These are phyloP conservation scores for Eulemur mongoz DNA, from an alignment of 2,797 vertebrate genomes.

Conservation along the genomic window DNA sequence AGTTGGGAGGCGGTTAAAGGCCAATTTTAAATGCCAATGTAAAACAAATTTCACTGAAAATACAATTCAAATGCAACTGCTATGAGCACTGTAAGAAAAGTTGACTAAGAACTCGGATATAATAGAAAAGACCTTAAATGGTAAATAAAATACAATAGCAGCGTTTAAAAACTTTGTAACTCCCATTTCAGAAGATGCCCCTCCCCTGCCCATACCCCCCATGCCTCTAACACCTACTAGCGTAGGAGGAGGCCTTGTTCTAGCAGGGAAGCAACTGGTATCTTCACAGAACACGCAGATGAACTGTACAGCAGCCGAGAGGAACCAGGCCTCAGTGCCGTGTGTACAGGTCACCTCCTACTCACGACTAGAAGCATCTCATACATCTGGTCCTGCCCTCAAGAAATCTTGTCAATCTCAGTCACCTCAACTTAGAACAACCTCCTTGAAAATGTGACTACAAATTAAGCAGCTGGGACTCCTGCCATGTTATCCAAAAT, in stretches of 20 bases:
- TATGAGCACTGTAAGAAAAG: not conserved
- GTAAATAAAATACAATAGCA: slow-evolving; percentile 31
- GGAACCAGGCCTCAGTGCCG: not conserved
- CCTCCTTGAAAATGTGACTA: not conserved
- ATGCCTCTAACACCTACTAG: not conserved
- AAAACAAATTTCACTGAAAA: slow-evolving; percentile 54
- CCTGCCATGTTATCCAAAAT: not conserved
- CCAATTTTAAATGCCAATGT: slow-evolving; percentile 28
- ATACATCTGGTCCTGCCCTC: not conserved
- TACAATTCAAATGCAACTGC: slow-evolving; percentile 40
- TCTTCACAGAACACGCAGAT: not conserved
- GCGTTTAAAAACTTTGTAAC: not conserved
- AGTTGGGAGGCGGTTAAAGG: slow-evolving; percentile 16
- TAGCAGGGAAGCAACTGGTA: not conserved
- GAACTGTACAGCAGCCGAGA: not conserved
- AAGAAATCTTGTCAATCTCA: not conserved
- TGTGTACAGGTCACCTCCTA: not conserved
- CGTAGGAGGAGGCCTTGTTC: not conserved
- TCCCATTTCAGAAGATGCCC: not conserved
- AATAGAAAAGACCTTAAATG: not conserved
- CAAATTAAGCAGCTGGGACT: not conserved
- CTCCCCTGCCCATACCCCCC: not conserved
- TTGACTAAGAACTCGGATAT: not conserved
- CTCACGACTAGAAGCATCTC: not conserved
- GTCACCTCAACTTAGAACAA: not conserved